Evolutionary conservation across 2,113 vertebrate genomes (phyloP), one percentile per base, ranked within the genome.

Genomic region (Arizona elegans): DNA sequence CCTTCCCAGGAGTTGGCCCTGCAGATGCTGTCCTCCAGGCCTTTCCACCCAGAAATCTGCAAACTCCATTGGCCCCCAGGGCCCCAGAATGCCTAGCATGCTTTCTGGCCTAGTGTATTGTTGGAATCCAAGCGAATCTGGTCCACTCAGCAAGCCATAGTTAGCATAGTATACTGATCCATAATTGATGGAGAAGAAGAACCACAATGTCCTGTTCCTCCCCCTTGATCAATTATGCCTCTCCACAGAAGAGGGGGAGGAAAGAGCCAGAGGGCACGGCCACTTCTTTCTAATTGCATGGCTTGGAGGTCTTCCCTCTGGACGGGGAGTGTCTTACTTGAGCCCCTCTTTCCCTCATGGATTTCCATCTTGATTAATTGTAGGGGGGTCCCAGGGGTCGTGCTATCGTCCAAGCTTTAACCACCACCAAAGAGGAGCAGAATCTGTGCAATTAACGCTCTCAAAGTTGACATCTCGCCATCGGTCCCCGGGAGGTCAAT

Each of bases 401-500:
- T 50, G 0, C 86, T 43, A 95, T 91, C 92, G 91, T 12, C 0
- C 13, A 92, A 8, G 43, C 86, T 94, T 96, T 86, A 96, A 92
- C 70, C 93, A 88, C 50, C 94, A 8, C 94, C 13, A n/a, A 94
- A 96, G 86, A 75, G 38, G 93, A 95, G 75, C 94, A 55, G 6
- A 93, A 87, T 92, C 87, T 96, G 96, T 94, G 94, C 93, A 93
- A 90, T 62, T 70, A 87, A 90, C 92, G 93, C 89, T 95, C 95
- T 96, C 96, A 94, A 96, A 96, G 96, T 50, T 94, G 92, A 94
- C 87, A 92, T 94, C 91, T 95, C 62, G 94, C 95, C 92, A 56
- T 93, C 13, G 8, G 5, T 96, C 95, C 92, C 96, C 93, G 88
- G 81, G 62, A 65, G 50, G 93, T 58, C 86, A 93, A 97, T 95